Evolutionary conservation across 2,888 invertebrate genomes (phyloP).

Genomic region (Thymelicus acteon): DNA sequence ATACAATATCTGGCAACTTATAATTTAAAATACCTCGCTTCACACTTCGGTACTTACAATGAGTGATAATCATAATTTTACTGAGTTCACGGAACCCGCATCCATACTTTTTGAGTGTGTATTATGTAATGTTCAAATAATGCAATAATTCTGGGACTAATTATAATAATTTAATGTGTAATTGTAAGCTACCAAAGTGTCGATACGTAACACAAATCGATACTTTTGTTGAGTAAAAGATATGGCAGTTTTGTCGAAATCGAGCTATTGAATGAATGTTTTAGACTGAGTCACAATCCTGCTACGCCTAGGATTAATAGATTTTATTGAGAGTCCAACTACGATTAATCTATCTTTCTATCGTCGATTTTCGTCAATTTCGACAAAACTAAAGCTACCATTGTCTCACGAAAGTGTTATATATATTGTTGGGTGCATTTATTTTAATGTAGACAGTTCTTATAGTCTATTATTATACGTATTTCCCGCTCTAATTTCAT

Average conservation of each 20-base stretch:
- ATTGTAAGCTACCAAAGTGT: constrained; percentile 35
- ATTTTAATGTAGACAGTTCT: constrained; percentile 15
- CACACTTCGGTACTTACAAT: constrained; percentile 55
- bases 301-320: too few species aligned
- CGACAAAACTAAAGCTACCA: not conserved
- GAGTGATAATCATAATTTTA: constrained; percentile 34
- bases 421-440: constrained; percentile 20
- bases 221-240: not conserved
- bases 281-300: too few species aligned
- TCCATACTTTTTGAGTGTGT: constrained; percentile 26
- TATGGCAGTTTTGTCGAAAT: not conserved
- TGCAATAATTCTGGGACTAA: constrained; percentile 53
- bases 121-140: constrained; percentile 41
- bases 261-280: not conserved
- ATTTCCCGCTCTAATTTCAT: constrained; percentile 1
- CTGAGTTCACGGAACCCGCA: constrained; percentile 23
- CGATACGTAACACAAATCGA: constrained; percentile 12
- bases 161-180: constrained; percentile 46
- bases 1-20: constrained; percentile 38
- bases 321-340: too few species aligned
- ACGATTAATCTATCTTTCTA: too few species aligned
- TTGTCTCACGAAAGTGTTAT: not conserved
- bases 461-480: not conserved
- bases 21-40: constrained; percentile 46
- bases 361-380: not conserved